phyloP scores from a whole-genome alignment of 2,888 invertebrate species.

The Zootermopsis nevadensis region DNA sequence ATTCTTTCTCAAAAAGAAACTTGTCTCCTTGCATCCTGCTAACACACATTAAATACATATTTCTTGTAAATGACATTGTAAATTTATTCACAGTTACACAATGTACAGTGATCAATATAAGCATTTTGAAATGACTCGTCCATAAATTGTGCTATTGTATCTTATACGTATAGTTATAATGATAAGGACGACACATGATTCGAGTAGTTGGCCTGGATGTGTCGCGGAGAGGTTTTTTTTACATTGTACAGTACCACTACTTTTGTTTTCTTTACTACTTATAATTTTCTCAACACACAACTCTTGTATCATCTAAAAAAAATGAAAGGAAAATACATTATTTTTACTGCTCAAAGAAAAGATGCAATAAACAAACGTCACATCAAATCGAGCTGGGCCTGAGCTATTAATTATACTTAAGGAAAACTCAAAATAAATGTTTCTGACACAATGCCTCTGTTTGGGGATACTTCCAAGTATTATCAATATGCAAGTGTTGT shows the following conservation, averaged over 20 bases:
- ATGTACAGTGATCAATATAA: slow-evolving; percentile 55
- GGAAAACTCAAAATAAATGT: not conserved
- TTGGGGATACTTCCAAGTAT: not conserved
- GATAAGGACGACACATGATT: slow-evolving; percentile 46
- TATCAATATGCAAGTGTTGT: slow-evolving; percentile 10
- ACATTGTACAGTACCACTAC: slow-evolving; percentile 49
- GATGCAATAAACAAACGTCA: slow-evolving; percentile 47
- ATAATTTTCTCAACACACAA: slow-evolving; percentile 51
- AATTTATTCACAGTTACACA: slow-evolving; percentile 57
- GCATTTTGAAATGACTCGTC: slow-evolving; percentile 53
- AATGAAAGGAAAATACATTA: slow-evolving; percentile 53
- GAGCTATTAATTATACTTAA: slow-evolving; percentile 21
- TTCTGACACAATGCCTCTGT: not conserved
- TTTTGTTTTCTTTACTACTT: slow-evolving; percentile 46
- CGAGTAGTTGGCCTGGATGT: slow-evolving; percentile 44
- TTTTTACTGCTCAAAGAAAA: slow-evolving; percentile 53
- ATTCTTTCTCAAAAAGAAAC: slow-evolving; percentile 37
- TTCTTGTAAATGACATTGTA: slow-evolving; percentile 55
- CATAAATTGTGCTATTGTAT: slow-evolving; percentile 50
- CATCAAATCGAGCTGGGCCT: slow-evolving; percentile 39
- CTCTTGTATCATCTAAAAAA: slow-evolving; percentile 52
- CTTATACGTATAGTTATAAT: slow-evolving; percentile 44
- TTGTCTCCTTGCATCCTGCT: slow-evolving; percentile 36
- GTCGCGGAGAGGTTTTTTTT: slow-evolving; percentile 45
- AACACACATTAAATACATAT: slow-evolving; percentile 47